Evolutionary conservation across 1,140 invertebrate species (phyloP).

Genomic region (Drosophila punjabiensis): DNA sequence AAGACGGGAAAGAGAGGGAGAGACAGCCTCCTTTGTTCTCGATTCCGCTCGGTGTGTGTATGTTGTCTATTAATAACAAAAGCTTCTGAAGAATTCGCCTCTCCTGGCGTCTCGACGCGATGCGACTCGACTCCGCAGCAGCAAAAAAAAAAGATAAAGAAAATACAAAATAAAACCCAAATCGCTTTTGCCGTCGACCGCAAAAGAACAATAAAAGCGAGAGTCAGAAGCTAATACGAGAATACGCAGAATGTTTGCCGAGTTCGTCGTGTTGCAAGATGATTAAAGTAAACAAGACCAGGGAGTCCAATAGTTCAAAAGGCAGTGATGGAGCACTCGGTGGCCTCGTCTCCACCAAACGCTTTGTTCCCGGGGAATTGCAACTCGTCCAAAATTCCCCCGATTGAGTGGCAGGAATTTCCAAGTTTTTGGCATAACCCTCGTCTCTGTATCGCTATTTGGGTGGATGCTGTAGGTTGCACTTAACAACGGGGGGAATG

Average conservation of each 20-base stretch:
- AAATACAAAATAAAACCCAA: conserved; percentile 31
- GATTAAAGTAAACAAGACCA: conserved; percentile 46
- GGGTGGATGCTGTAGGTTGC: background rate
- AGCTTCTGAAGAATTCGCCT: conserved; percentile 77
- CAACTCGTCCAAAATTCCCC: conserved; percentile 12
- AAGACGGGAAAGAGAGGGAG: background rate
- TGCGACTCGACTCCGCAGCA: conserved; percentile 21
- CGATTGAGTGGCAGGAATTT: conserved; percentile 28
- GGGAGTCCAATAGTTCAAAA: conserved; percentile 34
- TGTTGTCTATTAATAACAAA: conserved; percentile 82
- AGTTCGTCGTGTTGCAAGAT: conserved; percentile 56
- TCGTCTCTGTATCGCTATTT: background rate
- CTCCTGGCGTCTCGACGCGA: conserved; percentile 50
- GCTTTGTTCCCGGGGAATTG: background rate
- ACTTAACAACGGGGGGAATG: background rate
- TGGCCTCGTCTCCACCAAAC: background rate
- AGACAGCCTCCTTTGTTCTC: conserved; percentile 25
- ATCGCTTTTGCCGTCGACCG: conserved; percentile 70
- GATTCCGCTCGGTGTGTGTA: conserved; percentile 73
- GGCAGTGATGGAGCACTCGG: conserved; percentile 6
- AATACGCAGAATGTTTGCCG: conserved; percentile 60
- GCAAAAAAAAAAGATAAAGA: background rate
- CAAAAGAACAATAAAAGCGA: conserved; percentile 75
- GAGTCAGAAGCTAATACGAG: conserved; percentile 23
- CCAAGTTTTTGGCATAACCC: background rate